phyloP scores from a whole-genome alignment of 1,140 invertebrate genomes.

The Aphaenogaster rudis region DNA sequence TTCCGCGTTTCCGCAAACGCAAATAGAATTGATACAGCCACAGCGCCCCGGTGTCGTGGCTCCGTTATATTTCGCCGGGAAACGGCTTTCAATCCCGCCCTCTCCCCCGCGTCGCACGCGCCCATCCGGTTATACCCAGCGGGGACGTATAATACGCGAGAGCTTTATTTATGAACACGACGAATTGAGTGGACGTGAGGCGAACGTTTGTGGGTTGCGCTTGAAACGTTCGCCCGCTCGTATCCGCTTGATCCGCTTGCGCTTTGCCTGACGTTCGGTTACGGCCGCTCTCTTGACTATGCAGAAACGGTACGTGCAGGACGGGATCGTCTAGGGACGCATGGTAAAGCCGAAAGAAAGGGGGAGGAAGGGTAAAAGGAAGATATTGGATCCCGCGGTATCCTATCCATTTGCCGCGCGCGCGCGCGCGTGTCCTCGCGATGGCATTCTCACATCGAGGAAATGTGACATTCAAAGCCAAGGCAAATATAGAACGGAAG shows the following conservation, averaged over 20 bases:
- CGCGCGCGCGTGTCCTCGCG: background rate
- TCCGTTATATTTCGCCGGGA: constrained; percentile 38
- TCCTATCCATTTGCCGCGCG: constrained; percentile 22
- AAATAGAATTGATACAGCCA: constrained; percentile 48
- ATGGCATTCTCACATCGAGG: background rate
- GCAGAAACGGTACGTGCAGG: background rate
- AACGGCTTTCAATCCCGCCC: constrained; percentile 32
- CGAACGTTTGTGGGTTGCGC: constrained; percentile 61
- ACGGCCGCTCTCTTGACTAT: background rate
- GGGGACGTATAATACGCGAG: background rate
- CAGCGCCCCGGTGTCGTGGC: background rate
- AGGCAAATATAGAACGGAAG: constrained; percentile 14
- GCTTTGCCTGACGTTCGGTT: constrained; percentile 9
- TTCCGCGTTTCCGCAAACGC: constrained; percentile 29
- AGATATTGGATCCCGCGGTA: constrained; percentile 47
- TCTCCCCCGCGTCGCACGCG: background rate
- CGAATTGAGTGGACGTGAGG: constrained; percentile 66
- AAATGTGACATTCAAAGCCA: constrained; percentile 50
- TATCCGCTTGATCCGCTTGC: constrained; percentile 3
- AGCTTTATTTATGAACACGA: constrained; percentile 68
- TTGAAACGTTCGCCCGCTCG: constrained; percentile 4
- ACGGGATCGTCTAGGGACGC: background rate
- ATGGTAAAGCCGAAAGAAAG: constrained; percentile 4
- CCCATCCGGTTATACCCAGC: background rate
- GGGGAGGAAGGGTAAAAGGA: constrained; percentile 7